phyloP scores from a whole-genome alignment of 2,797 vertebrate genomes.

The Hydrolagus colliei region DNA sequence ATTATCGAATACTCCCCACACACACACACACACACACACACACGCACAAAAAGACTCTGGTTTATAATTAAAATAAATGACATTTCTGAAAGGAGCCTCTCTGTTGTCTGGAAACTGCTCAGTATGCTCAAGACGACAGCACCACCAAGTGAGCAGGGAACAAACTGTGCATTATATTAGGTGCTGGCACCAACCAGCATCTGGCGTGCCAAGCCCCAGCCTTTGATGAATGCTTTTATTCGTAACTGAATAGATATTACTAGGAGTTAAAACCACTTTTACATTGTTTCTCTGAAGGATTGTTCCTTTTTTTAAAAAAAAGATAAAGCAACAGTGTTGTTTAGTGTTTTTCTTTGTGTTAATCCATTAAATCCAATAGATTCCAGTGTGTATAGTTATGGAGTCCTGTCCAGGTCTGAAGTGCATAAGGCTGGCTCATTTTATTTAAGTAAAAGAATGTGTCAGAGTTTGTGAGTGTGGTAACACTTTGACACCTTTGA shows the following conservation, averaged over 20 bases:
- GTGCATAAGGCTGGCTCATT: background rate
- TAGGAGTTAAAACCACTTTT: background rate
- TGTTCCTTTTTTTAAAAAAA: background rate
- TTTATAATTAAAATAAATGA: background rate
- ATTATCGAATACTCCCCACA: background rate
- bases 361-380: background rate
- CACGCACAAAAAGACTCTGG: background rate
- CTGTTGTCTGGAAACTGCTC: background rate
- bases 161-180: background rate
- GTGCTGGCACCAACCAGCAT: background rate
- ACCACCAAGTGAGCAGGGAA: background rate
- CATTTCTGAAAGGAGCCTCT: background rate
- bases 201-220: background rate
- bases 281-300: background rate
- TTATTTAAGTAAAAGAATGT: background rate
- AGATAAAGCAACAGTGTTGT: background rate
- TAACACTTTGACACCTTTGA: background rate
- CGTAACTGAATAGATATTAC: background rate
- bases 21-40: too few relatives aligned
- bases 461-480: background rate
- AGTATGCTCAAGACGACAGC: background rate
- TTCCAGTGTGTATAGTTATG: background rate
- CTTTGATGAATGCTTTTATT: background rate
- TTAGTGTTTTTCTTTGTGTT: background rate
- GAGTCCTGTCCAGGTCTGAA: too few relatives aligned